Percentiles rank a stretch among this genome's conserved stretches.
phyloP scores from a whole-genome alignment of 2,888 invertebrate genomes.

The Phania funesta region DNA sequence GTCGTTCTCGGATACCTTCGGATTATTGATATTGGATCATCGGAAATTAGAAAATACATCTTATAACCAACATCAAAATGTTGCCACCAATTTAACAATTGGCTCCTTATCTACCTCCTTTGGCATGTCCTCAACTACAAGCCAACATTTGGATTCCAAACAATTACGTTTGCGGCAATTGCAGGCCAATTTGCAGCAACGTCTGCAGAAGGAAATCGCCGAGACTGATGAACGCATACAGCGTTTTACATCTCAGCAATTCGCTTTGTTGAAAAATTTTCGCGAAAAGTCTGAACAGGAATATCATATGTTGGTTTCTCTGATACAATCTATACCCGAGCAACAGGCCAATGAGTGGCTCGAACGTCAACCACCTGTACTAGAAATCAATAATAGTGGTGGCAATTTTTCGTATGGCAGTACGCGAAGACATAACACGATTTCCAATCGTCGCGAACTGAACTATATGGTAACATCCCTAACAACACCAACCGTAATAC shows the following conservation, averaged over 20 bases:
- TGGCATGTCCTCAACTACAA: slow-evolving; percentile 8
- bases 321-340: slow-evolving; percentile 76
- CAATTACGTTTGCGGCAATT: slow-evolving; percentile 74
- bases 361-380: slow-evolving; percentile 71
- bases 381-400: slow-evolving; percentile 72
- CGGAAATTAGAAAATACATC: slow-evolving; percentile 60
- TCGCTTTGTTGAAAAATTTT: slow-evolving; percentile 87
- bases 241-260: slow-evolving; percentile 87
- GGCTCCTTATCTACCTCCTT: slow-evolving; percentile 67
- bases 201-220: slow-evolving; percentile 85
- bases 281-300: slow-evolving; percentile 87
- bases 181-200: slow-evolving; percentile 84
- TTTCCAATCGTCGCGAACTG: slow-evolving; percentile 73
- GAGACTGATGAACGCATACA: slow-evolving; percentile 88
- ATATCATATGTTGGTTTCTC: slow-evolving; percentile 85
- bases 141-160: slow-evolving; percentile 65
- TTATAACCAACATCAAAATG: slow-evolving; percentile 43
- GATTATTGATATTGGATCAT: slow-evolving; percentile 83
- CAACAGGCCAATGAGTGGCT: slow-evolving; percentile 71
- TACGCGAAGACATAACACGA: slow-evolving; percentile 74
- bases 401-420: slow-evolving; percentile 53
- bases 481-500: slow-evolving; percentile 75
- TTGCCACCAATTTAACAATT: slow-evolving; percentile 63
- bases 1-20: slow-evolving; percentile 87
- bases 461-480: slow-evolving; percentile 71